These are phyloP conservation scores for Nixonia krombeini DNA, from an alignment of 1,140 invertebrate species.

Conservation along the genomic window DNA sequence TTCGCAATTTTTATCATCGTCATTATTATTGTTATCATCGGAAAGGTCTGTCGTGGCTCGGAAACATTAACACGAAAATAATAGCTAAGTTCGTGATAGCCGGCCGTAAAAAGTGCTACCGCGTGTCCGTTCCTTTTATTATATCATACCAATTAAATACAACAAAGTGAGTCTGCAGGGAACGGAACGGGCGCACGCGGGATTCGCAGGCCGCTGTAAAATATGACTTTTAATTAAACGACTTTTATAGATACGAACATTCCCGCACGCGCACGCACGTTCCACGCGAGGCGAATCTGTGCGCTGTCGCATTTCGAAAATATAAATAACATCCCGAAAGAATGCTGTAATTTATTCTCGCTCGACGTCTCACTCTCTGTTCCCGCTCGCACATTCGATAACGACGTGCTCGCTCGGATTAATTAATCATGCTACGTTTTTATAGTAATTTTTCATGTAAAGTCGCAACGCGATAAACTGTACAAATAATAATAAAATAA, in stretches of 20 bases:
- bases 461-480: too few species aligned
- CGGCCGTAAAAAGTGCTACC: slow-evolving; percentile 38
- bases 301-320: slow-evolving; percentile 26
- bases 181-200: slow-evolving; percentile 2
- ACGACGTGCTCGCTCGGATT: too few species aligned
- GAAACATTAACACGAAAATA: slow-evolving; percentile 42
- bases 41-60: slow-evolving; percentile 13
- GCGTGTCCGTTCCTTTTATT: slow-evolving; percentile 33
- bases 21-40: slow-evolving; percentile 29
- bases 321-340: slow-evolving; percentile 42
- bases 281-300: slow-evolving; percentile 26
- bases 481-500: too few species aligned
- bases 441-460: too few species aligned
- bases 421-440: too few species aligned
- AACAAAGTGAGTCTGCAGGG: slow-evolving; percentile 44
- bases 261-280: slow-evolving; percentile 17
- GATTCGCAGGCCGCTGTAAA: slow-evolving; percentile 23
- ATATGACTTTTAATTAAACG: slow-evolving; percentile 54
- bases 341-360: slow-evolving; percentile 15
- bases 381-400: not conserved
- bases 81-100: slow-evolving; percentile 42
- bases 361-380: not conserved
- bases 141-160: slow-evolving; percentile 54
- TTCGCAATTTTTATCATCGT: slow-evolving; percentile 6
- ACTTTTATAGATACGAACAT: slow-evolving; percentile 48